A percentile compares a stretch with the other conserved stretches of the same genome.
Evolutionary conservation across 30 jellyfish, hydroid and myxozoan genomes (phyloP).

Genomic region (Chironex yamaguchii): DNA sequence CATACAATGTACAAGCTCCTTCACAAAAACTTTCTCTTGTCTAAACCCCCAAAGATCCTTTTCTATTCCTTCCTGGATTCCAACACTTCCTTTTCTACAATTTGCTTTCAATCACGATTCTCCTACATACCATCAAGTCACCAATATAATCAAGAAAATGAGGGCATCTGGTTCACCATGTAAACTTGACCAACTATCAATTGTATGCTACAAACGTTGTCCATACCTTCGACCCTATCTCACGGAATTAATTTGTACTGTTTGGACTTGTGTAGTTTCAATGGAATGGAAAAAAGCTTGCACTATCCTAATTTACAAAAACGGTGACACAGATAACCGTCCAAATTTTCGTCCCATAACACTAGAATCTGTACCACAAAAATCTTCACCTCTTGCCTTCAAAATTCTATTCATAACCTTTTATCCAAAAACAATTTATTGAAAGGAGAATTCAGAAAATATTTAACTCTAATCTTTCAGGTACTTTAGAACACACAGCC

Average conservation of each 20-base stretch:
- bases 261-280: background rate
- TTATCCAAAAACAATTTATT: too few species aligned
- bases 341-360: too few species aligned
- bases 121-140: background rate
- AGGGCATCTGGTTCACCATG: constrained; percentile 16
- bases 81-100: background rate
- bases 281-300: background rate
- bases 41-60: background rate
- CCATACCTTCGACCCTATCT: constrained; percentile 5
- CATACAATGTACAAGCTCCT: too few species aligned
- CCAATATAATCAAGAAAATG: background rate
- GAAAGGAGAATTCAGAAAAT: too few species aligned
- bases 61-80: constrained; percentile 8
- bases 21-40: background rate
- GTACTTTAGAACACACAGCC: too few species aligned
- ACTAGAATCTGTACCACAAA: too few species aligned
- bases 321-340: too few species aligned
- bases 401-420: too few species aligned
- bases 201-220: background rate
- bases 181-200: background rate
- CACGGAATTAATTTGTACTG: background rate
- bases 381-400: too few species aligned
- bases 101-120: background rate
- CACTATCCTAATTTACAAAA: too few species aligned
- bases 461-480: too few species aligned